Evolutionary conservation across 2,797 vertebrate species (phyloP).

Genomic region (Anomalospiza imberbis): DNA sequence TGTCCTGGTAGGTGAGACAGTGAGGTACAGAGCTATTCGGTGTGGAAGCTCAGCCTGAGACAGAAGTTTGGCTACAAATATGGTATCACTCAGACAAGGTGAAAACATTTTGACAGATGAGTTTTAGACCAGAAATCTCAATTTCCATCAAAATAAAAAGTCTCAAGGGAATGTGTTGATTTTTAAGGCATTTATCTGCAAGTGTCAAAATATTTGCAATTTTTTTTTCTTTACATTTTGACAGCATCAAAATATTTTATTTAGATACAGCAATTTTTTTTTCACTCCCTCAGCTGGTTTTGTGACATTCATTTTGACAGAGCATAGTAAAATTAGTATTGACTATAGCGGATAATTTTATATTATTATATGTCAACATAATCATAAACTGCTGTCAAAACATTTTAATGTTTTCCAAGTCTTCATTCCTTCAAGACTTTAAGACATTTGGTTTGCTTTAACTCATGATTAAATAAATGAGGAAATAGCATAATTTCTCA

Average conservation of each 20-base stretch:
- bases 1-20: neutral
- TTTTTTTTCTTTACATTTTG: neutral
- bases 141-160: neutral
- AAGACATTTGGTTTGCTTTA: slow-evolving; percentile 26
- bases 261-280: neutral
- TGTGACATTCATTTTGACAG: neutral
- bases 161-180: neutral
- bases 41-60: neutral
- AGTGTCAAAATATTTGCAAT: neutral
- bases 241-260: neutral
- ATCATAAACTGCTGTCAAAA: slow-evolving; percentile 25
- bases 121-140: neutral
- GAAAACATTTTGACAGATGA: slow-evolving; percentile 21
- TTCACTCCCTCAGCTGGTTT: neutral
- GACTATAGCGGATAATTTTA: neutral
- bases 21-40: neutral
- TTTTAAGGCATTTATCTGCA: neutral
- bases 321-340: neutral
- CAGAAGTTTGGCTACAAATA: neutral
- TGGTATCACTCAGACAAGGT: neutral
- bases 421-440: neutral
- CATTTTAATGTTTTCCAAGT: neutral
- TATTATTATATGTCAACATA: neutral
- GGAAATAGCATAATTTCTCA: neutral
- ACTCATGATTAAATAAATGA: neutral